Base-by-base conservation (phyloP, 2,113 vertebrate species). In the Tretioscincus oriximinensis region DNA sequence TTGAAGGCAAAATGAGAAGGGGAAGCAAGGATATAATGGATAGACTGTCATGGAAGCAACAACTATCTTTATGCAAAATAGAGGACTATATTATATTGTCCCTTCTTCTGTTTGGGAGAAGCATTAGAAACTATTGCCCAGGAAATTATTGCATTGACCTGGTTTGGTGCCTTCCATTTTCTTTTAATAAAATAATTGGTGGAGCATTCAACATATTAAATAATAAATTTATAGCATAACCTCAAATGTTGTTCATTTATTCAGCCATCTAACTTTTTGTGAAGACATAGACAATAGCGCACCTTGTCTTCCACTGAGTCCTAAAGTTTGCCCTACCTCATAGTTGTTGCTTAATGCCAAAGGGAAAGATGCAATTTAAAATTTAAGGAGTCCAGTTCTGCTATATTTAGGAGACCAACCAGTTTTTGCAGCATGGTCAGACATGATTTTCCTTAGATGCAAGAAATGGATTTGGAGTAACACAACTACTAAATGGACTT, bases 131-230 rank as follows among this genome's bases (percentile, higher is more conserved):
- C 16, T 28, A 9, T 64, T 75, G 9, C 14, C 54, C 54, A 80
- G 7, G 47, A 2, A 76, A 35, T 2, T 61, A 74, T 22, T 45
- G 60, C 7, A 0, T 10, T 70, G 45, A 0, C 65, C 69, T 65
- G 7, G 16, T 4, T 54, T 7, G 0, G 20, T 64, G 0, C 1
- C 2, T n/a, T 29, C 0, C 2, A 49, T 65, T 65, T 0, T 0
- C 3, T 58, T 18, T 68, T 66, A 20, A 4, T 54, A 41, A 81
- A 71, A 68, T 22, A 65, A 10, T 58, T 26, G 35, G 26, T 68
- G 67, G 1, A 26, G 31, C 69, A 87, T 75, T n/a, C 6, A 1
- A 35, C 49, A 1, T n/a, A 2, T 11, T 69, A 7, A 28, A 76
- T 21, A 65, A 73, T n/a, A 7, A 16, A 9, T 0, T 20, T 68